Evolutionary conservation across 2,113 vertebrate genomes (phyloP), one percentile per base, ranked within the genome.

Genomic region (Tachycineta bicolor): DNA sequence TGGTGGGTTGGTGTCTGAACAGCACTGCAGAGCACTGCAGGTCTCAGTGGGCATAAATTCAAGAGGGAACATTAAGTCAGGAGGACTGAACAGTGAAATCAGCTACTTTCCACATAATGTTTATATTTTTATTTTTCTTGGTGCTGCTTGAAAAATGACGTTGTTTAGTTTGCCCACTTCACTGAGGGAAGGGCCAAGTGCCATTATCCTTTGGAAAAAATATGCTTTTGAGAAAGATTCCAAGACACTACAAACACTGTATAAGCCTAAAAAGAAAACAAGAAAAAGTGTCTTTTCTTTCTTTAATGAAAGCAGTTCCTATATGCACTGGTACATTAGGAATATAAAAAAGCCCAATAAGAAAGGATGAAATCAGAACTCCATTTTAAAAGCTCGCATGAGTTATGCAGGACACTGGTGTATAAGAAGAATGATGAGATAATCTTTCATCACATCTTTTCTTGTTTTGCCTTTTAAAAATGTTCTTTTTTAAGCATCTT

Each of bases 221-320:
- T 67, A 52, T 55, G 55, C 43, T 94, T 90, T 83, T 39, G 33
- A 86, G 83, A 95, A 94, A 83, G 85, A 88, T 76, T 86, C 75
- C 17, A 74, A 87, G 58, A 62, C 6, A 65, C 17, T 6, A 18
- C 77, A 93, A 96, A 91, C 83, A 95, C 52, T 79, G 14, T 52
- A 47, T 68, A 93, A 90, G 43, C 43, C 43, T 50, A 74, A 82
- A 92, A 89, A 39, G 25, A 77, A 86, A 93, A 65, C 52, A 81
- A 83, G 31, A 77, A 81, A 88, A 71, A 65, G 62, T 70, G 17
- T 70, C 4, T 62, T 68, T 33, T 95, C 58, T 89, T 89, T 94
- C 86, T 73, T 89, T 85, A 93, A 68, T 83, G 41, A 94, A 71
- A 70, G 69, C 25, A 77, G 39, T 71, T 93, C 44, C 15, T 87